phyloP scores from a whole-genome alignment of 2,797 vertebrate species.

The Acanthiza pusilla region DNA sequence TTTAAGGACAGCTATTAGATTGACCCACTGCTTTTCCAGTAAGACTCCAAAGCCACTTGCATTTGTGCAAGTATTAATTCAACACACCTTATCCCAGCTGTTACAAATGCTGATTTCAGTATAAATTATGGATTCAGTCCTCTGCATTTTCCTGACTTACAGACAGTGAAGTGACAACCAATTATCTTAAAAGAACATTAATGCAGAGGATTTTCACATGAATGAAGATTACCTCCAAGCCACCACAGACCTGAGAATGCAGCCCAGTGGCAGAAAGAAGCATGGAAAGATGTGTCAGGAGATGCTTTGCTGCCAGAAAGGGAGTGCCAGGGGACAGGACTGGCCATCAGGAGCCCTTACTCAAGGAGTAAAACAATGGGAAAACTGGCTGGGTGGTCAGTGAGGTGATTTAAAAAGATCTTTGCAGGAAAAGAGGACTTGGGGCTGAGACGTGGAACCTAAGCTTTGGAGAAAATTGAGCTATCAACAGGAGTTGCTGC shows the following conservation, averaged over 20 bases:
- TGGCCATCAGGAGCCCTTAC: neutral
- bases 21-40: neutral
- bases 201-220: neutral
- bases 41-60: neutral
- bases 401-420: neutral
- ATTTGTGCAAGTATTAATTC: neutral
- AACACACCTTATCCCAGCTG: neutral
- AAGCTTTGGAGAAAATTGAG: neutral
- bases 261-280: neutral
- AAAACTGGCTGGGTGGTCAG: neutral
- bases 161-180: neutral
- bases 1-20: neutral
- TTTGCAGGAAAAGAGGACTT: neutral
- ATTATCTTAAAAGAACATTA: neutral
- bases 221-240: neutral
- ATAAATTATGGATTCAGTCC: neutral
- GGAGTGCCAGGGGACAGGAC: neutral
- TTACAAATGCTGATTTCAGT: neutral
- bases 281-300: neutral
- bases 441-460: neutral
- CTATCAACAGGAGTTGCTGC: neutral
- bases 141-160: neutral
- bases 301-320: neutral
- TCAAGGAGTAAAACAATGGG: neutral
- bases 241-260: neutral